Evolutionary conservation across 2,113 vertebrate genomes (phyloP).

Genomic region (Cnemophilus loriae): DNA sequence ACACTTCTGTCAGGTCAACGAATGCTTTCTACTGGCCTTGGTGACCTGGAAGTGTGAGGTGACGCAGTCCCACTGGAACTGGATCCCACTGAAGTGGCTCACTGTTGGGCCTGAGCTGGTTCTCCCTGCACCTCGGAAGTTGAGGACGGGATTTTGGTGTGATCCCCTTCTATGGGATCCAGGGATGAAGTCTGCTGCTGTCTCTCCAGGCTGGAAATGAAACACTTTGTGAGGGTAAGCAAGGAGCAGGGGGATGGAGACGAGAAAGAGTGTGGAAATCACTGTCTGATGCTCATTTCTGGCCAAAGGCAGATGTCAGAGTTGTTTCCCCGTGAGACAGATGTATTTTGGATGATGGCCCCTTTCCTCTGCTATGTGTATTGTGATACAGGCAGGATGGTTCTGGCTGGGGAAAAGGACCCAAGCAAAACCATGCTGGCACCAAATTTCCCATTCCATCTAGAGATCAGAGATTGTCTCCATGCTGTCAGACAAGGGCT

Average conservation of each 20-base stretch:
- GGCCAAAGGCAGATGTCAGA: not conserved
- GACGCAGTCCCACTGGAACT: not conserved
- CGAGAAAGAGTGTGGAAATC: not conserved
- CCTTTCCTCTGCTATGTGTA: not conserved
- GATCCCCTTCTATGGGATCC: conserved; percentile 6
- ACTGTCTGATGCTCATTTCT: not conserved
- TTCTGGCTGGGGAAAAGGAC: not conserved
- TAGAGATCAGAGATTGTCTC: not conserved
- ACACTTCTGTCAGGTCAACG: not conserved
- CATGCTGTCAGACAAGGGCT: not conserved
- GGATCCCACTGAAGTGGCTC: conserved; percentile 37
- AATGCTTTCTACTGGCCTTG: not conserved
- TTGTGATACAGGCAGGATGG: not conserved
- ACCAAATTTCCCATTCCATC: not conserved
- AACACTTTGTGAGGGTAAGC: not conserved
- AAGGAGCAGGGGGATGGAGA: not conserved
- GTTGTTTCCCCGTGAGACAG: not conserved
- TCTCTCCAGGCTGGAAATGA: not conserved
- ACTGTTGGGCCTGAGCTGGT: conserved; percentile 33
- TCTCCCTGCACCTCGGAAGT: not conserved
- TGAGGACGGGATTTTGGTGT: not conserved
- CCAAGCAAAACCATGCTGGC: not conserved
- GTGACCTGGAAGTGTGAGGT: not conserved
- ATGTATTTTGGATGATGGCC: not conserved
- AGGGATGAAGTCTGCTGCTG: not conserved